These are phyloP conservation scores for Galago senegalensis DNA, from an alignment of 2,797 vertebrate genomes.

Conservation along the genomic window DNA sequence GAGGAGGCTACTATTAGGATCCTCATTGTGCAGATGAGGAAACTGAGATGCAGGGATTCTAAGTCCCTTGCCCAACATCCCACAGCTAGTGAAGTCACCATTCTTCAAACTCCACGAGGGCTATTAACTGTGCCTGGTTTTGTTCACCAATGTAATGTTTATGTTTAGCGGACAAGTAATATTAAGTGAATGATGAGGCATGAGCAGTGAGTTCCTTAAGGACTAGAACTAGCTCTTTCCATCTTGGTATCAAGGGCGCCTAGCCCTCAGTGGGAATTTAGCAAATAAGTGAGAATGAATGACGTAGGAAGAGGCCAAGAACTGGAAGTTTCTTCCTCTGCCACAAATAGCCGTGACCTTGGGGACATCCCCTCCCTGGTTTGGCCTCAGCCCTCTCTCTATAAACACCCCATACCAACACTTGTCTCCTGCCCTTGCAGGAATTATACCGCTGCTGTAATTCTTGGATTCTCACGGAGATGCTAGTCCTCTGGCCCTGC, in stretches of 20 bases:
- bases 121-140: not conserved
- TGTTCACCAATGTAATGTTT: not conserved
- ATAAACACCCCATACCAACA: not conserved
- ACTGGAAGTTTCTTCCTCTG: not conserved
- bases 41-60: not conserved
- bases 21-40: not conserved
- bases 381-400: not conserved
- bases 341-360: not conserved
- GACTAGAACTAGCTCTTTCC: not conserved
- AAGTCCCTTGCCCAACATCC: not conserved
- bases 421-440: not conserved
- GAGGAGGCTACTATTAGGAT: not conserved
- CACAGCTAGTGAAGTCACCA: not conserved
- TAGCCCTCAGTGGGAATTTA: not conserved
- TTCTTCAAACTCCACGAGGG: not conserved
- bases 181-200: not conserved
- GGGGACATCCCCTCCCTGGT: not conserved
- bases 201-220: not conserved
- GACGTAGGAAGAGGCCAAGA: not conserved
- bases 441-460: not conserved
- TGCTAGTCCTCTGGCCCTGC: rapidly evolving
- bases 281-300: not conserved
- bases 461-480: not conserved
- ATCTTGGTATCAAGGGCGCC: not conserved
- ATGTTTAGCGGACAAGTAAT: not conserved